Evolutionary conservation across 1,140 invertebrate species (phyloP), one percentile per base, ranked within the genome.

Genomic region (Cylas formicarius): DNA sequence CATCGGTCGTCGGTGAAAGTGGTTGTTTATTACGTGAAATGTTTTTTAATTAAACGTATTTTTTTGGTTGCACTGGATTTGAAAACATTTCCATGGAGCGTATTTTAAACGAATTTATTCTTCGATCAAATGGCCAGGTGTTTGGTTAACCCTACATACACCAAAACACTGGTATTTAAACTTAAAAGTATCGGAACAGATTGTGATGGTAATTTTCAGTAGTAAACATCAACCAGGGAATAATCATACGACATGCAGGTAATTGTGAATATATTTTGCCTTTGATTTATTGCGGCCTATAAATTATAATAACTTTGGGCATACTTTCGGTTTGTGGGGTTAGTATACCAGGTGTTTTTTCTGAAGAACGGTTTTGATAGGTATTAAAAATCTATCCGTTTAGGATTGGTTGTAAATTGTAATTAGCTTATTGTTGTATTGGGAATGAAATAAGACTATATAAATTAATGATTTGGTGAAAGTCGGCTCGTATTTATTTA

Each of bases 171-270:
- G 42, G 44, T 47, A 48, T 58, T 55, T 44, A 38, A 33, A 38
- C n/a, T 42, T 34, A n/a, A 35, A 19, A 27, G 46, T 37, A 35
- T 38, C 29, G 45, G 16, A 60, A 55, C 32, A 57, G 48, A 56
- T 60, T 67, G 65, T 67, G 57, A 67, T 65, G 65, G 53, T 58
- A 63, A 60, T 58, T 56, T 54, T 57, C 47, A 43, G 29, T 53
- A 49, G 48, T 54, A 45, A 36, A 35, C 47, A 23, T 37, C 40
- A 57, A 52, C 55, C 52, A 44, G 27, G 51, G 54, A 44, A 57
- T 46, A 61, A 47, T 42, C 54, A 57, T 52, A 61, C 65, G 65
- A 60, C 53, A 67, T 67, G 65, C 65, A 66, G 65, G 65, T 67
- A 63, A 56, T 47, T 40, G 50, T 51, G 48, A 20, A 22, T 47